These are phyloP conservation scores for Nothocercus nigrocapillus DNA, from an alignment of 2,113 vertebrate genomes.

Conservation along the genomic window DNA sequence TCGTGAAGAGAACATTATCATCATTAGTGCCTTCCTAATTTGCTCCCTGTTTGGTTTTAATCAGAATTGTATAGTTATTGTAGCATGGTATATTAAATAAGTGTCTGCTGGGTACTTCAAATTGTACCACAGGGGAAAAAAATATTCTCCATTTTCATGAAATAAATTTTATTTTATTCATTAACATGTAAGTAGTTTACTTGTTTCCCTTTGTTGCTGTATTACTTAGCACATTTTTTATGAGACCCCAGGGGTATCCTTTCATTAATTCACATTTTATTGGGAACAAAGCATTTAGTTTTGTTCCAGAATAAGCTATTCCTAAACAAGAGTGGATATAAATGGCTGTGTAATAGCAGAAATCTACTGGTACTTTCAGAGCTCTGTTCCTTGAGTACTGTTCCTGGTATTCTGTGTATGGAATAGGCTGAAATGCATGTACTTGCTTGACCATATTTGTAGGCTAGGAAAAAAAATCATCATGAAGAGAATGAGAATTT, in stretches of 20 bases:
- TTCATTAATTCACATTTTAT: not conserved
- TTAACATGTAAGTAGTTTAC: not conserved
- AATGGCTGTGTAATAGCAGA: not conserved
- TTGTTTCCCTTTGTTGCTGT: not conserved
- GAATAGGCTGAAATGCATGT: not conserved
- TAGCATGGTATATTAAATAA: not conserved
- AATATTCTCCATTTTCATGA: not conserved
- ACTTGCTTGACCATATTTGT: not conserved
- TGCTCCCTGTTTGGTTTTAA: slow-evolving; percentile 16
- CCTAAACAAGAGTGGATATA: not conserved
- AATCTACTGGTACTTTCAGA: not conserved
- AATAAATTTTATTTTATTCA: not conserved
- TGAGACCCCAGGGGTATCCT: not conserved
- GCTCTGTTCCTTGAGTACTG: not conserved
- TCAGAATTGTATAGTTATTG: not conserved
- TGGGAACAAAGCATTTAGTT: not conserved
- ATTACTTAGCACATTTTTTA: not conserved
- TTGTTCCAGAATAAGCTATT: not conserved
- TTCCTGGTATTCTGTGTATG: not conserved
- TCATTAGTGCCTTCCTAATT: not conserved
- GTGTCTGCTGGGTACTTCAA: not conserved
- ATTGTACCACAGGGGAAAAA: not conserved
- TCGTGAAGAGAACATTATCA: not conserved
- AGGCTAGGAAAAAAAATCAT: not conserved
- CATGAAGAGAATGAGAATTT: not conserved